Evolutionary conservation across 2,888 invertebrate genomes (phyloP).

Genomic region (Mesorhabditis spiculigera): DNA sequence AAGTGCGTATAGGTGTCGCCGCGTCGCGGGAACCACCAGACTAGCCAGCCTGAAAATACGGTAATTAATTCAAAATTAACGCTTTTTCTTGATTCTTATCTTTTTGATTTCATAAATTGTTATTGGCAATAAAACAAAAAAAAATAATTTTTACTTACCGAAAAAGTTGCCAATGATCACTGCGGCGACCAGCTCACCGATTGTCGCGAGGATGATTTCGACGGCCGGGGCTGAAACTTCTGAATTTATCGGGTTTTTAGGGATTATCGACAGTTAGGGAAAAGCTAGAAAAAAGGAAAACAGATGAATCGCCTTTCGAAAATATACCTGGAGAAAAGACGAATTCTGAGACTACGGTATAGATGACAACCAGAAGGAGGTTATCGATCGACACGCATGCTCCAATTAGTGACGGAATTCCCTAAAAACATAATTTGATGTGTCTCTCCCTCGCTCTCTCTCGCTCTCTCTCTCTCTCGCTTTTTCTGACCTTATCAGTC

Average conservation of each 20-base stretch:
- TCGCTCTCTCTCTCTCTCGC: too few species aligned
- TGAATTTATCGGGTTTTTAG: neutral
- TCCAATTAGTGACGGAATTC: neutral
- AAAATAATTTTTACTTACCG: neutral
- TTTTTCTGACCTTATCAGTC: neutral
- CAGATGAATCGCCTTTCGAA: too few species aligned
- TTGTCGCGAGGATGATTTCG: neutral
- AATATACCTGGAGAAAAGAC: neutral
- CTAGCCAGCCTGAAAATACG: conserved; percentile 19
- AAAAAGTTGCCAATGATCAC: conserved; percentile 1
- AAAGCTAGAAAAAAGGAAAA: too few species aligned
- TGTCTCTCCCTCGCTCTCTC: too few species aligned
- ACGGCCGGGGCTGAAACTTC: neutral
- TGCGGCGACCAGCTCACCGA: neutral
- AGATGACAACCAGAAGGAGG: neutral
- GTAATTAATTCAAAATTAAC: neutral
- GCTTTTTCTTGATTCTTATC: too few species aligned
- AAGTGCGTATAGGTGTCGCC: conserved; percentile 31
- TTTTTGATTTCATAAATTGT: neutral
- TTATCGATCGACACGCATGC: neutral
- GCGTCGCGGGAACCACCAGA: conserved; percentile 28
- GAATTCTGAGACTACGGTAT: neutral
- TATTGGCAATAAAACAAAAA: neutral
- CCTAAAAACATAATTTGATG: neutral
- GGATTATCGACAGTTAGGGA: too few species aligned